Evolutionary conservation across 2,888 invertebrate species (phyloP), one percentile per base, ranked within the genome.

Genomic region (Cotesia congregata): DNA sequence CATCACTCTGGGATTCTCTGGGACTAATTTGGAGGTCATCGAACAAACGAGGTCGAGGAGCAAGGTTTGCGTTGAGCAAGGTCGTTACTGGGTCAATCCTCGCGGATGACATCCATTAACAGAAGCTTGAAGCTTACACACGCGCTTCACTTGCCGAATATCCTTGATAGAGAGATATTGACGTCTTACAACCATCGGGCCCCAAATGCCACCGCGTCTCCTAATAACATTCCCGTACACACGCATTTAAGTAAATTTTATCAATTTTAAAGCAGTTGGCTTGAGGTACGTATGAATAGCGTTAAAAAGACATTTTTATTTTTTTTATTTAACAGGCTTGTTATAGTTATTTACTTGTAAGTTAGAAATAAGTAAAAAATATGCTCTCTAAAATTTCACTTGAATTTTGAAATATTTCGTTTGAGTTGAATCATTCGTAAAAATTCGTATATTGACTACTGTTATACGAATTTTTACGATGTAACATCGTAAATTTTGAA

Each of bases 61-160:
- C 68, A 39, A 60, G 77, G 71, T 59, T 40, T 64, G 61, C 50
- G 71, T 77, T 78, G 80, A 75, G 79, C 73, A 79, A 80, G 81
- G 82, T 81, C 81, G 82, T 78, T 82, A 83, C 81, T 81, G 78
- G 78, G 75, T 76, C 80, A 78, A 81, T 83, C 81, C 82, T 81
- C 75, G 67, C 70, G 78, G 80, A 80, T 61, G 73, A 61, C 75
- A 71, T 73, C 73, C 65, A 73, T 73, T 73, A 73, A 50, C n/a
- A 12, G 59, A 20, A 73, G 67, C 73, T 65, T 73, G 30, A 30
- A 30, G 30, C 30, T 30, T 30, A 30, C 30, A 73, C 73, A 73
- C 73, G 67, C 67, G 73, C 67, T 73, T 73, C 67, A 67, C 67
- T 73, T 73, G 62, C 72, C 72, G n/a, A 72, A 73, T 73, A n/a